Conservation (phyloP, 1,140 invertebrate genomes). For the Schlechtendalia chinensis region DNA sequence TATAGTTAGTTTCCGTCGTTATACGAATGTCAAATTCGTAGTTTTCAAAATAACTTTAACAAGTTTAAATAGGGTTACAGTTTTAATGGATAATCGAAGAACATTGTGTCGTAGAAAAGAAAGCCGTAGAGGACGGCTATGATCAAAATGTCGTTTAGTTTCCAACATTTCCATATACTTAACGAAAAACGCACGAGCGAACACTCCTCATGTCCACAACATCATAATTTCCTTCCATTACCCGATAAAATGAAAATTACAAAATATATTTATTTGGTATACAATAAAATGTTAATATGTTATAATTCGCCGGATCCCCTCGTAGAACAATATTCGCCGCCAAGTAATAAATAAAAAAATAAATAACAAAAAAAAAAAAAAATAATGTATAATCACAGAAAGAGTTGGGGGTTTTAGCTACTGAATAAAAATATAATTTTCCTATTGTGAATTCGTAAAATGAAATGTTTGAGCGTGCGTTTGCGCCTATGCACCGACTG, state of each 20-base stretch:
- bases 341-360: conserved; percentile 43
- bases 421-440: conserved; percentile 33
- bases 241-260: conserved; percentile 3
- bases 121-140: neutral
- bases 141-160: neutral
- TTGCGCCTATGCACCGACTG: conserved; percentile 18
- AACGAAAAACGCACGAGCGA: neutral
- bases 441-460: conserved; percentile 42
- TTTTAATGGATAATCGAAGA: neutral
- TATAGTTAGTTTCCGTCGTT: too few relatives aligned
- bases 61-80: neutral
- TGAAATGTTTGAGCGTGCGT: conserved; percentile 46
- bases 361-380: conserved; percentile 40
- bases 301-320: conserved; percentile 27
- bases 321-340: conserved; percentile 10
- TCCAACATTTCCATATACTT: conserved; percentile 37
- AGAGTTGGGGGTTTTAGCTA: conserved; percentile 33
- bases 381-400: conserved; percentile 43
- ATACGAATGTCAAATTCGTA: neutral
- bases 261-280: conserved; percentile 38
- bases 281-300: conserved; percentile 6
- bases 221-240: conserved; percentile 1
- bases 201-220: neutral
- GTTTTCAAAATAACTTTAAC: neutral
- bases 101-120: neutral